Evolutionary conservation across 2,797 vertebrate species (phyloP).

Genomic region (Muraenolepis orangiensis): DNA sequence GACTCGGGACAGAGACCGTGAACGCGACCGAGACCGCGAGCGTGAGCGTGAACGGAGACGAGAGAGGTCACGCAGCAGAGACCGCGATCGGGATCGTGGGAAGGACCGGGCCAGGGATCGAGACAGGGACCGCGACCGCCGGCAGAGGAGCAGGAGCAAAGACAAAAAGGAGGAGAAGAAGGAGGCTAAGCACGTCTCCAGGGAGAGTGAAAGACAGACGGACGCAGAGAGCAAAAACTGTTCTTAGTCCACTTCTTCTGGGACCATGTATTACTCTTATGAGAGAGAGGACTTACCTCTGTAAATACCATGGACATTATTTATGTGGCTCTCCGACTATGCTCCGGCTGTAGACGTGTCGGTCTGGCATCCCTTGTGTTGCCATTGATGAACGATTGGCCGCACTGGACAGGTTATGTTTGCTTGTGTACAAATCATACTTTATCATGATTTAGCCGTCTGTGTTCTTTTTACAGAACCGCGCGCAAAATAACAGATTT

Average conservation of each 20-base stretch:
- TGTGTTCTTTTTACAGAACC: slow-evolving; percentile 45
- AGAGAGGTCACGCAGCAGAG: slow-evolving; percentile 43
- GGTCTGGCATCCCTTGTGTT: slow-evolving; percentile 53
- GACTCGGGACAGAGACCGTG: slow-evolving; percentile 40
- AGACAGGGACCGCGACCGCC: slow-evolving; percentile 65
- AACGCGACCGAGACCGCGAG: slow-evolving; percentile 50
- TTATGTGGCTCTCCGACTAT: slow-evolving; percentile 47
- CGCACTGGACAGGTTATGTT: slow-evolving; percentile 41
- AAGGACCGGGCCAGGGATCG: slow-evolving; percentile 62
- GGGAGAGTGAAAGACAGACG: slow-evolving; percentile 68
- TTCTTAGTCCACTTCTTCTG: slow-evolving; percentile 52
- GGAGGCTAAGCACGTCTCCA: slow-evolving; percentile 75
- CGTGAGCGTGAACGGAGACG: slow-evolving; percentile 47
- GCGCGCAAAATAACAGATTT: slow-evolving; percentile 46
- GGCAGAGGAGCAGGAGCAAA: slow-evolving; percentile 77
- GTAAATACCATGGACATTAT: slow-evolving; percentile 52
- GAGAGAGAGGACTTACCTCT: slow-evolving; percentile 25
- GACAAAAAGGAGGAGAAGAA: slow-evolving; percentile 80
- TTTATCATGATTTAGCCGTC: slow-evolving; percentile 12
- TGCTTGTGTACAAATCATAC: slow-evolving; percentile 45
- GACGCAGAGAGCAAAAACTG: slow-evolving; percentile 59
- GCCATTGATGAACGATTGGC: slow-evolving; percentile 62
- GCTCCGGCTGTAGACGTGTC: slow-evolving; percentile 36
- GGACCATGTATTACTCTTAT: slow-evolving; percentile 23
- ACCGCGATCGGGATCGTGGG: slow-evolving; percentile 54